Base-by-base conservation (phyloP, 2,113 vertebrate species). In the Jacana jacana region DNA sequence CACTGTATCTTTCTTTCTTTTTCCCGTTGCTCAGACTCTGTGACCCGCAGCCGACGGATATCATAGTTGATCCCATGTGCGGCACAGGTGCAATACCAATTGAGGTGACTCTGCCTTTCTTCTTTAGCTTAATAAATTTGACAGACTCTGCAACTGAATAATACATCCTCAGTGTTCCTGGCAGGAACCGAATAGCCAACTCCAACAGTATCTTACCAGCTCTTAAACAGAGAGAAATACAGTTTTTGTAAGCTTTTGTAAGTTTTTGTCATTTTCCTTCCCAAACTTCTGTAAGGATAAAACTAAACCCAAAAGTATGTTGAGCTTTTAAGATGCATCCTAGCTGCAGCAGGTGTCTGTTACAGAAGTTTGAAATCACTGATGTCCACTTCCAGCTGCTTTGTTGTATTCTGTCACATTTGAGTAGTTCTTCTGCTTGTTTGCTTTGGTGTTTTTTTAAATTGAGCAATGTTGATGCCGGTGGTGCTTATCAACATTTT, bases 61-160 rank as follows among this genome's bases (percentile, higher is more conserved):
- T 99, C 83, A 98, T 99, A 81, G 96, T 99, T 54, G 99, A 99
- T 97, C 99, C 99, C 27, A 99, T 99, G 99, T 99, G 99, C 95
- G 99, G 99, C 61, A 99, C 99, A 22, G 99, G 99, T 92, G 99
- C 99, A 4, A 99, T 99, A 97, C 99, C 99, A 39, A 98, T 99
- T 94, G 99, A 99, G 99, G 99, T 99, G 97, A 97, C 91, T 86
- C 48, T 89, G 82, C 28, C 13, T 24, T 48, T 44, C 25, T 82
- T 95, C 90, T 87, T 54, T 81, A 76, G 31, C 37, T 79, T 86
- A 23, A 28, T 23, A n/a, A 46, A 57, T n/a, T 46, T 42, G n/a
- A 48, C 25, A 40, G 13, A 70, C 37, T 81, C 69, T 81, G 24
- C 51, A 78, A 4, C 46, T 55, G 55, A 83, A 13, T 54, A 63